Evolutionary conservation across 2,888 invertebrate genomes (phyloP).

Genomic region (Drosophila limbata): DNA sequence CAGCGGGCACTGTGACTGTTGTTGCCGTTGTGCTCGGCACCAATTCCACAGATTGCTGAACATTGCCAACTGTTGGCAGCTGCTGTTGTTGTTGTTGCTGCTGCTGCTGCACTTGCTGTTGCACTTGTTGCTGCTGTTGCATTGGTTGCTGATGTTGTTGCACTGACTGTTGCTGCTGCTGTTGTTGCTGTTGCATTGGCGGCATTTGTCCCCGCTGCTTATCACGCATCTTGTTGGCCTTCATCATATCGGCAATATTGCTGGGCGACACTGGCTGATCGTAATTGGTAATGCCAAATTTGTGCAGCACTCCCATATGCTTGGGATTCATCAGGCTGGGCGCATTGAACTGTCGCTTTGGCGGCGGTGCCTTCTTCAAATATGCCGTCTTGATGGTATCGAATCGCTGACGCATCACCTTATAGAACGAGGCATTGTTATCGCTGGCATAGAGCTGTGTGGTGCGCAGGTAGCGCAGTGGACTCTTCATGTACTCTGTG

Average conservation of each 20-base stretch:
- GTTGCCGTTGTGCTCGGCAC: conserved; percentile 55
- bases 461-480: conserved; percentile 90
- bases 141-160: conserved; percentile 40
- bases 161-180: conserved; percentile 29
- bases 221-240: conserved; percentile 93
- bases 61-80: conserved; percentile 43
- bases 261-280: conserved; percentile 94
- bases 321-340: conserved; percentile 91
- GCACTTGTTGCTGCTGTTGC: conserved; percentile 60
- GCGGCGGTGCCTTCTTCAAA: conserved; percentile 90
- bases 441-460: conserved; percentile 92
- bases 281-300: conserved; percentile 93
- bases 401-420: conserved; percentile 89
- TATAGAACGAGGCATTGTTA: conserved; percentile 90
- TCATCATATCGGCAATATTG: conserved; percentile 90
- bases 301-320: conserved; percentile 92
- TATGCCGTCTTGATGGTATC: conserved; percentile 92
- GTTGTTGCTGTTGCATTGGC: conserved; percentile 81
- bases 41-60: conserved; percentile 60
- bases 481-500: conserved; percentile 88
- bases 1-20: conserved; percentile 54
- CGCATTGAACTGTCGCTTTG: conserved; percentile 91
- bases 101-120: conserved; percentile 45
- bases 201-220: conserved; percentile 89
- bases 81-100: conserved; percentile 61